Evolutionary conservation across 1,140 invertebrate genomes (phyloP), one percentile per base, ranked within the genome.

Genomic region (Charaxes varanes): DNA sequence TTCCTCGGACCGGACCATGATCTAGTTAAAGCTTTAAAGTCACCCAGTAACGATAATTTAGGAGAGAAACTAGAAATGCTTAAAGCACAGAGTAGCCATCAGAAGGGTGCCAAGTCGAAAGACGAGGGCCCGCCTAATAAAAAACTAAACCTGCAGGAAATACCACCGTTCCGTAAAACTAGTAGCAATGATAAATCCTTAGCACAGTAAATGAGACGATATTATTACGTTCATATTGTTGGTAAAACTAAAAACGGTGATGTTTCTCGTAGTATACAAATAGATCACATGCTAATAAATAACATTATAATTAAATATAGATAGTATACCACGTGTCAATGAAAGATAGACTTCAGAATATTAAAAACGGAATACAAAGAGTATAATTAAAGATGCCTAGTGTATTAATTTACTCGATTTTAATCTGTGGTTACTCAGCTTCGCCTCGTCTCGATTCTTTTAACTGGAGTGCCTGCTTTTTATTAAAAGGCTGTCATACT

Each of bases 1-100:
- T 85, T 90, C 53, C 84, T 90, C 74, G 90, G 89, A 85, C 87
- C 90, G 18, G 84, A 86, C 38, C 79, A 87, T 26, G 71, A 83
- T 54, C 46, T 83, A 41, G 81, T 85, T 33, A 87, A 86, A 57
- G 86, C 84, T 34, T 77, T 87, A 7, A 86, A 84, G 36, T 88
- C 87, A 15, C 87, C 87, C 31, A 82, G 81, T 45, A 86, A 85
- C 37, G 85, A 86, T 57, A 70, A 56, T 46, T 17, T 73, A 54
- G 53, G 58, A 10, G 64, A 70, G 19, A 71, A 79, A 40, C 57
- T 77, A 64, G 66, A 70, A 13, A 60, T 68, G 46, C 35, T 73
- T 37, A 70, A 60, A 61, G 51, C 68, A 40, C 66, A 67, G 41
- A 62, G 53, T 53, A 51, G 52, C 37, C 37, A 67, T 16, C 49